phyloP scores from a whole-genome alignment of 2,888 invertebrate species.

The Trisateles emortualis region DNA sequence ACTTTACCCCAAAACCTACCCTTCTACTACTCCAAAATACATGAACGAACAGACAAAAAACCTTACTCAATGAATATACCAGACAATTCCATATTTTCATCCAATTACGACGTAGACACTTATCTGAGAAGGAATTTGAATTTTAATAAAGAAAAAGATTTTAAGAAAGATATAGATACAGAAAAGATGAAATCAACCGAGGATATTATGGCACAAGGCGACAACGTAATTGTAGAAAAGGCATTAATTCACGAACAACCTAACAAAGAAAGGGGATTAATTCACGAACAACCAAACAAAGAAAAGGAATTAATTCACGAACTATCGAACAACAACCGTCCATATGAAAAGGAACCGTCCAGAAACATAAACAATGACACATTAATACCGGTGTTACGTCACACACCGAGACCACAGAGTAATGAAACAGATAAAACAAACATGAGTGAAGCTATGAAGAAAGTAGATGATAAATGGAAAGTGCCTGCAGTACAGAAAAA shows the following conservation, averaged over 20 bases:
- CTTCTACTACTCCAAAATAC: constrained; percentile 66
- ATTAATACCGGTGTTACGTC: constrained; percentile 88
- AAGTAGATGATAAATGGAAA: constrained; percentile 82
- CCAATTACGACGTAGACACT: constrained; percentile 76
- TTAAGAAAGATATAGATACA: not conserved
- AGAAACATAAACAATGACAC: constrained; percentile 24
- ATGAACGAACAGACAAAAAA: constrained; percentile 46
- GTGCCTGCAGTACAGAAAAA: constrained; percentile 89
- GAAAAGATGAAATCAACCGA: constrained; percentile 1
- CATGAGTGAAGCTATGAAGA: constrained; percentile 74
- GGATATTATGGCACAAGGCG: constrained; percentile 14
- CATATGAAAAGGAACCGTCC: constrained; percentile 24
- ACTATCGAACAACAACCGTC: constrained; percentile 18
- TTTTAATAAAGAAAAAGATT: constrained; percentile 50
- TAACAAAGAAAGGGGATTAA: constrained; percentile 54
- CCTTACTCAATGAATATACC: constrained; percentile 81
- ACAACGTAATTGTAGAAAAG: constrained; percentile 51
- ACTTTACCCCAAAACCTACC: constrained; percentile 65
- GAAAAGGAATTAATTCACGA: constrained; percentile 62
- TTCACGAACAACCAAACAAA: constrained; percentile 49
- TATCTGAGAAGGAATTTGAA: constrained; percentile 77
- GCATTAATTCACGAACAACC: constrained; percentile 53
- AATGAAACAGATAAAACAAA: constrained; percentile 40
- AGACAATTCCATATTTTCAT: constrained; percentile 72
- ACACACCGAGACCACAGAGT: constrained; percentile 65